Base-by-base conservation (phyloP, 2,888 invertebrate genomes). In the Mactromeris polynyma region DNA sequence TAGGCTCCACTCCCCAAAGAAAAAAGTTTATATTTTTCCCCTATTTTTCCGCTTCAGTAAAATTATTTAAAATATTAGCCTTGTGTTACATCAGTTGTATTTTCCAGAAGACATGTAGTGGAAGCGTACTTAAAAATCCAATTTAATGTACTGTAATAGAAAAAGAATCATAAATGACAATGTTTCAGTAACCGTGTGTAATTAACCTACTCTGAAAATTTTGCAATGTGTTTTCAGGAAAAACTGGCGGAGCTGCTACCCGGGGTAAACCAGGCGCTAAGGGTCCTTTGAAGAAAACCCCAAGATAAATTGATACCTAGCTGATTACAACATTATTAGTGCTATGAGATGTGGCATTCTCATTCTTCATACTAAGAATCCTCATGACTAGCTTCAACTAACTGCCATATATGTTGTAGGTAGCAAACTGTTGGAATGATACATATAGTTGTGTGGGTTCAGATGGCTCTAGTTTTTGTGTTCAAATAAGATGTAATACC, bases 271-370 rank as follows among this genome's bases (percentile, higher is more conserved):
- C 73, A 31, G 86, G 31, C 31, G 78, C 81, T 19, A 82, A 81
- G 31, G 87, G 85, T n/a, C 26, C 80, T 19, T 1, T 33, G 42
- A 91, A 90, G 89, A 93, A 91, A 82, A 93, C 92, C 17, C 92
- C 92, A 46, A 58, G 92, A 93, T 93, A 91, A 81, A 86, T 19
- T 31, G 26, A 26, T 26, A 26, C 9, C 2, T 6, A 26, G 9
- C 0, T 64, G n/a, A 0, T 26, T 26, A 26, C 26, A 64, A 64
- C n/a, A n/a, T 26, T 64, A 11, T 11, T 9, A 64, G 58, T 64
- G 58, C 58, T 64, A 2, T 26, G 4, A 26, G 58, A 58, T 64
- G 11, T 51, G 58, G 58, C 58, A 26, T 26, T 26, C 58, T 64
- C 58, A 26, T 51, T 51, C 51, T 51, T 9, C 26, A 26, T n/a